Base-by-base conservation (phyloP, 2,888 invertebrate species). In the Drymonia ruficornis region DNA sequence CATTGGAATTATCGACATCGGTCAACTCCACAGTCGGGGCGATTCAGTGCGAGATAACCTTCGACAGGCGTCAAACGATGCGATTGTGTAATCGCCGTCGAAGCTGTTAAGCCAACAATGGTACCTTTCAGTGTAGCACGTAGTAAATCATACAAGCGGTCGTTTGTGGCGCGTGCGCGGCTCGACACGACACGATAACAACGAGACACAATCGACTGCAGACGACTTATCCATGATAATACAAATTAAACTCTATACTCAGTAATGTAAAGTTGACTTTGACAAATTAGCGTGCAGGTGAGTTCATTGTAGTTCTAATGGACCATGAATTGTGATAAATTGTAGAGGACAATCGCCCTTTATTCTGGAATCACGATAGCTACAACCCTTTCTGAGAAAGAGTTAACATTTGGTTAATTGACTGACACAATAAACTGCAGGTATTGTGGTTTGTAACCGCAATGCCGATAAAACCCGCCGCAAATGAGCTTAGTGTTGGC, bases 161-260 rank as follows among this genome's bases (percentile, higher is more conserved):
- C 83, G 85, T 82, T 85, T 84, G 82, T 77, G 84, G 89, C 90
- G 88, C 90, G 90, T 89, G 90, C 89, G 81, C 83, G 69, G 72
- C 69, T 68, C 80, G 76, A 81, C 81, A 81, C 64, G 58, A 72
- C 64, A 63, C 72, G 81, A 81, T 81, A 81, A 77, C 71, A 68
- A 66, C 67, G 61, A 64, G 60, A 68, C 67, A 67, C 70, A 74
- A 76, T 75, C 74, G 62, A 62, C 71, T 61, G 56, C 66, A 70
- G 62, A 63, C 59, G 60, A 70, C 65, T 65, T 65, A 72, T 68
- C 64, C 59, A 46, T 48, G 54, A 55, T 62, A 64, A 72, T 61
- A 73, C 54, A 74, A 60, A 52, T 57, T 65, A 63, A 61, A 72
- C 80, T 77, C 67, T 74, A 80, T 59, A 52, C 29, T 55, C 49